These are phyloP conservation scores for Aspidiotus destructor DNA, from an alignment of 2,888 invertebrate genomes.

Conservation along the genomic window DNA sequence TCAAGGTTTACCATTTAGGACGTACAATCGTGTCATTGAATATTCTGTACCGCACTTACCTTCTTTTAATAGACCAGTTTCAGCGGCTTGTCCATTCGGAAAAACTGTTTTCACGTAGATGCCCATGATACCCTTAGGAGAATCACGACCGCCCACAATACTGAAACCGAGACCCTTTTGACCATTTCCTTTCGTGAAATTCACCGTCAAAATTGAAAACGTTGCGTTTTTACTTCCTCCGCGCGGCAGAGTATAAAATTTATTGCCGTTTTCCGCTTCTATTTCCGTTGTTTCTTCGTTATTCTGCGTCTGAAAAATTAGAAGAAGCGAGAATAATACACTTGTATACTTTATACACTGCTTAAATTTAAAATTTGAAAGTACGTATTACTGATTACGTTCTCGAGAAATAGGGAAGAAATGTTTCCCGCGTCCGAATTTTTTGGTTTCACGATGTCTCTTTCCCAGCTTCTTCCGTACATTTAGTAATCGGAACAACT, in stretches of 20 bases:
- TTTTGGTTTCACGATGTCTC: too few relatives aligned
- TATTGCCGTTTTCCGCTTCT: constrained; percentile 48
- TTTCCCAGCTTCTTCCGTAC: too few relatives aligned
- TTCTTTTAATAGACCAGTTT: constrained; percentile 67
- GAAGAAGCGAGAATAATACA: not conserved
- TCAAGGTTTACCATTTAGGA: too few relatives aligned
- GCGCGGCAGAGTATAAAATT: constrained; percentile 52
- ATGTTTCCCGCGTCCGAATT: too few relatives aligned
- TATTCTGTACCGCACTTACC: constrained; percentile 46
- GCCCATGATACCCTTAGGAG: constrained; percentile 74
- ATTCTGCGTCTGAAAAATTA: not conserved
- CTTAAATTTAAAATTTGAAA: too few relatives aligned
- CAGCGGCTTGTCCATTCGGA: constrained; percentile 74
- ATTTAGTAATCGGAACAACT: too few relatives aligned
- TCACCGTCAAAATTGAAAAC: constrained; percentile 50
- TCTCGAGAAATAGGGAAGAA: too few relatives aligned
- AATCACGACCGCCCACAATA: constrained; percentile 78
- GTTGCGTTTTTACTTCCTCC: constrained; percentile 46
- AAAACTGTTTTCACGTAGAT: constrained; percentile 82
- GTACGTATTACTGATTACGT: too few relatives aligned
- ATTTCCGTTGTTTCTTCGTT: constrained; percentile 44
- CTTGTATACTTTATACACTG: not conserved
- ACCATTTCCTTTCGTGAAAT: constrained; percentile 69
- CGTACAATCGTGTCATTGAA: too few relatives aligned
- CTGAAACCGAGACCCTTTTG: constrained; percentile 80